These are phyloP conservation scores for Sebastolobus altivelis DNA, from an alignment of 2,797 vertebrate species.

Conservation along the genomic window DNA sequence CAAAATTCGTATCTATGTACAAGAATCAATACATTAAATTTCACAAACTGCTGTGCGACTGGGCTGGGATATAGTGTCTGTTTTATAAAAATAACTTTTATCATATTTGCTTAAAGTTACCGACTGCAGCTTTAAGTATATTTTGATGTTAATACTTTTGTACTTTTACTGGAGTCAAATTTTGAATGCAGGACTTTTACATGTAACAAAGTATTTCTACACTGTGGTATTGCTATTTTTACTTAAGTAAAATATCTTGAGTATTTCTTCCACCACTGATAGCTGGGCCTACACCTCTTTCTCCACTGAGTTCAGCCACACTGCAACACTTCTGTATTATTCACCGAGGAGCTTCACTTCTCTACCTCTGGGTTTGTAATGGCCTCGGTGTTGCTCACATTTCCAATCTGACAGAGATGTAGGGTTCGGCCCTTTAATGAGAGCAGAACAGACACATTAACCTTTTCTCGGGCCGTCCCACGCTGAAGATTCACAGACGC, in stretches of 20 bases:
- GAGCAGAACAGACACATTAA: slow-evolving; percentile 70
- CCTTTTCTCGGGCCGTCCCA: slow-evolving; percentile 65
- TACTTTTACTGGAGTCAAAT: neutral
- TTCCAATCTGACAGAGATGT: slow-evolving; percentile 49
- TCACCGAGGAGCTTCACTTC: slow-evolving; percentile 8
- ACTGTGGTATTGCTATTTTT: neutral
- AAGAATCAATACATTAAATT: too few relatives aligned
- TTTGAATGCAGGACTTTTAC: neutral
- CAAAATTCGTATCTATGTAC: too few relatives aligned
- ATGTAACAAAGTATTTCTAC: neutral
- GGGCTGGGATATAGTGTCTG: too few relatives aligned
- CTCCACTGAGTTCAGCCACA: neutral
- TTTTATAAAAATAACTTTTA: too few relatives aligned
- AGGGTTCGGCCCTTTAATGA: slow-evolving; percentile 51
- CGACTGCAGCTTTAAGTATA: neutral
- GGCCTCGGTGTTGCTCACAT: slow-evolving; percentile 25
- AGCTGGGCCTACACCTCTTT: slow-evolving; percentile 14
- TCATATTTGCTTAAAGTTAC: too few relatives aligned
- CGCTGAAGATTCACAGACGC: slow-evolving; percentile 24
- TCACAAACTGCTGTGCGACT: too few relatives aligned
- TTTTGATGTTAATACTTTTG: neutral
- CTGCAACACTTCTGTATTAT: slow-evolving; percentile 33
- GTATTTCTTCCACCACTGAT: neutral
- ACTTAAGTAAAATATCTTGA: neutral
- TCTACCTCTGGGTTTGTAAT: slow-evolving; percentile 3